Conservation (phyloP, 2,113 vertebrate species). For the Oryzias celebensis region DNA sequence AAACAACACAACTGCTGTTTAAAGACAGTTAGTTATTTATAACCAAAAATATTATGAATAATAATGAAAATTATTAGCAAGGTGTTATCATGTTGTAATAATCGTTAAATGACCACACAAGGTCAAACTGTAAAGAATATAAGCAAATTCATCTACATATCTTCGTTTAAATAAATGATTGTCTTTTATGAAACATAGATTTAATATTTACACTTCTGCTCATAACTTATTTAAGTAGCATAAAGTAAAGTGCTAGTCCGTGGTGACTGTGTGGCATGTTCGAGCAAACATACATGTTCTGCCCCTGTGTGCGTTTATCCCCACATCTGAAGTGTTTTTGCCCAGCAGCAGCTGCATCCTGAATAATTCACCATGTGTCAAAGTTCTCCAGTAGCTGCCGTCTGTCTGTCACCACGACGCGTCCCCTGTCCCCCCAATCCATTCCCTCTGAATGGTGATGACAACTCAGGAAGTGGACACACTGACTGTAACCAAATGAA, state of each 20-base stretch:
- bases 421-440: slow-evolving; percentile 55
- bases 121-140: not conserved
- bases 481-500: slow-evolving; percentile 1
- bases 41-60: too few relatives aligned
- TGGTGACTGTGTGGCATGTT: slow-evolving; percentile 39
- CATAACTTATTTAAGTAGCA: slow-evolving; percentile 15
- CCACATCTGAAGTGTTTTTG: slow-evolving; percentile 59
- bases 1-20: too few relatives aligned
- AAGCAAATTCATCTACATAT: not conserved
- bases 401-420: slow-evolving; percentile 59
- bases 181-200: slow-evolving; percentile 32
- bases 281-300: slow-evolving; percentile 54
- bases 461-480: slow-evolving; percentile 24
- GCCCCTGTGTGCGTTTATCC: slow-evolving; percentile 60
- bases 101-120: too few relatives aligned
- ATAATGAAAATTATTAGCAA: too few relatives aligned
- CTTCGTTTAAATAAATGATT: slow-evolving; percentile 6
- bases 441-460: slow-evolving; percentile 53
- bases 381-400: slow-evolving; percentile 53
- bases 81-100: too few relatives aligned
- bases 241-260: slow-evolving; percentile 15
- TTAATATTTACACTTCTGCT: slow-evolving; percentile 13
- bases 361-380: slow-evolving; percentile 72
- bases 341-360: slow-evolving; percentile 46
- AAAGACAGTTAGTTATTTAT: too few relatives aligned